Evolutionary conservation across 1,140 invertebrate species (phyloP).

Genomic region (Drosophila bifasciata): DNA sequence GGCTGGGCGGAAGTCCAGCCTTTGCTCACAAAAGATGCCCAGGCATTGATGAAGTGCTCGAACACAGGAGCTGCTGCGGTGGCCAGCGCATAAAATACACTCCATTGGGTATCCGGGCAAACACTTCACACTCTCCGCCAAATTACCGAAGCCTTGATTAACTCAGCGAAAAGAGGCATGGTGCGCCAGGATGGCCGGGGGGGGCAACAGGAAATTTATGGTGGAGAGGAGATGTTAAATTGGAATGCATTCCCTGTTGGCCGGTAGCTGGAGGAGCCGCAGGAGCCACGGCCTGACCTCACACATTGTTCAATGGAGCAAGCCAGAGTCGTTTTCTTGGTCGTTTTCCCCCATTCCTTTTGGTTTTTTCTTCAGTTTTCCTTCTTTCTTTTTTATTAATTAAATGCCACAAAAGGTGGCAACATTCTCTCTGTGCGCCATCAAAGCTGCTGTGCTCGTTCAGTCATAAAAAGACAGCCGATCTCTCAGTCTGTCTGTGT

Average conservation of each 20-base stretch:
- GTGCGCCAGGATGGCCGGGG: too few species aligned
- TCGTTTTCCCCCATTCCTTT: constrained; percentile 4
- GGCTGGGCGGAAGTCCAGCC: background rate
- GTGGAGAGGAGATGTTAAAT: constrained; percentile 58
- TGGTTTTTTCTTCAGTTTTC: background rate
- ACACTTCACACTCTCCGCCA: constrained; percentile 76
- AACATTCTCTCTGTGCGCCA: constrained; percentile 39
- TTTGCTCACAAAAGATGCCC: too few species aligned
- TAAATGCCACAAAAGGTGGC: constrained; percentile 74
- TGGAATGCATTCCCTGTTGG: constrained; percentile 72
- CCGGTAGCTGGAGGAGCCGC: constrained; percentile 22
- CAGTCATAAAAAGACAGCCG: constrained; percentile 60
- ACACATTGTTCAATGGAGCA: constrained; percentile 69
- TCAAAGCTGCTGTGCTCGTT: constrained; percentile 22
- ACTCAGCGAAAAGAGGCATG: constrained; percentile 39
- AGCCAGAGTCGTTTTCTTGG: constrained; percentile 37
- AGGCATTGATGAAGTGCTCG: constrained; percentile 54
- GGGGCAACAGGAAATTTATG: constrained; percentile 40
- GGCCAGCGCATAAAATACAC: constrained; percentile 68
- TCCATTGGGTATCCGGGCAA: constrained; percentile 72
- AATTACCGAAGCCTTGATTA: constrained; percentile 79
- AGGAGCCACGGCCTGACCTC: background rate
- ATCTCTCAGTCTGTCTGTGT: constrained; percentile 3
- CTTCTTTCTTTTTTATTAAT: constrained; percentile 65
- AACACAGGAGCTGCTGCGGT: constrained; percentile 17